These are phyloP conservation scores for Tortrix viridana DNA, from an alignment of 2,888 invertebrate genomes.

Conservation along the genomic window DNA sequence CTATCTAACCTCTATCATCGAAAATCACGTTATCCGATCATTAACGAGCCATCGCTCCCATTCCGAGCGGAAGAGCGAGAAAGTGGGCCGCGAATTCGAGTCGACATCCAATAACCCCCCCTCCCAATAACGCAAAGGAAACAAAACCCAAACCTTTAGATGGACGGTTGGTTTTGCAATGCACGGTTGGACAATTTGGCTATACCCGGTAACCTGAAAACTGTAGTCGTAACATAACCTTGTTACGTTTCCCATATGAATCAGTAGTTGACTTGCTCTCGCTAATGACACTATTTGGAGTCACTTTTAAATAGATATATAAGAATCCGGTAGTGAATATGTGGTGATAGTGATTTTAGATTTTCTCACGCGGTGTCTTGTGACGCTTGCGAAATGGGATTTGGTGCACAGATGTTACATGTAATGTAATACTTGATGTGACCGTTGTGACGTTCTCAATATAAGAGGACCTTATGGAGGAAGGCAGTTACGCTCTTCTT, in stretches of 20 bases:
- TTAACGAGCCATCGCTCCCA: slow-evolving; percentile 33
- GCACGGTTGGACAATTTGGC: slow-evolving; percentile 32
- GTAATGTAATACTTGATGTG: too few species aligned
- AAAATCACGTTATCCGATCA: slow-evolving; percentile 36
- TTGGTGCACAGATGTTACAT: too few species aligned
- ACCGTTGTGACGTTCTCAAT: too few species aligned
- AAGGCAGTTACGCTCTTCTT: too few species aligned
- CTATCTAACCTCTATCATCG: slow-evolving; percentile 14
- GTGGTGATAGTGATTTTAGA: slow-evolving; percentile 11
- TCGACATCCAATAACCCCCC: slow-evolving; percentile 30
- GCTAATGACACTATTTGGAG: not conserved
- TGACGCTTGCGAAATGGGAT: not conserved
- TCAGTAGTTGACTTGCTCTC: not conserved
- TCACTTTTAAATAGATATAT: too few species aligned
- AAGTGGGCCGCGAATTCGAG: slow-evolving; percentile 38
- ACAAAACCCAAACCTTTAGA: slow-evolving; percentile 1
- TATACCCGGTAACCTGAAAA: slow-evolving; percentile 31
- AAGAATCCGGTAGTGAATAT: too few species aligned
- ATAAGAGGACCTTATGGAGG: too few species aligned
- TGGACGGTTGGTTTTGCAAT: slow-evolving; percentile 16
- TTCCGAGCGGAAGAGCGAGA: slow-evolving; percentile 34
- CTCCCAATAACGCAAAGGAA: slow-evolving; percentile 23
- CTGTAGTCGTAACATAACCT: slow-evolving; percentile 33
- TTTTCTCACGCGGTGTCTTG: not conserved
- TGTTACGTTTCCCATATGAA: slow-evolving; percentile 34